A percentile compares a stretch with the other conserved stretches of the same genome.
Conservation (phyloP, 2,888 invertebrate genomes). For the Microctonus aethiopoides region DNA sequence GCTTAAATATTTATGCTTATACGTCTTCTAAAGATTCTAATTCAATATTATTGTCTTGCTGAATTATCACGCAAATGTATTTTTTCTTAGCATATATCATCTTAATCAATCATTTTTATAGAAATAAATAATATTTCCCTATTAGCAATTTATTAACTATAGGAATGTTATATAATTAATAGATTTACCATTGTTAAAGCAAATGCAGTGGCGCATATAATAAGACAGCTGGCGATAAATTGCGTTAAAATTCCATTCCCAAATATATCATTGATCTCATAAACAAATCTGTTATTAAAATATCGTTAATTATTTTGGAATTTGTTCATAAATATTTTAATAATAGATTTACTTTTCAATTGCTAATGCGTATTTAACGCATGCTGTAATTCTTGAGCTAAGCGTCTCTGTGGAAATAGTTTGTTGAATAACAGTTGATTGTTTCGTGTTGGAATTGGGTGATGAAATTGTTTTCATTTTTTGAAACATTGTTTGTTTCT, state of each 20-base stretch:
- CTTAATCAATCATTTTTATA: too few relatives aligned
- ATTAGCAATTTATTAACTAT: background rate
- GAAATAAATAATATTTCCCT: background rate
- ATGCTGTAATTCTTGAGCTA: slow-evolving; percentile 34
- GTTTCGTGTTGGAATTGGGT: background rate
- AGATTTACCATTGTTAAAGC: slow-evolving; percentile 59
- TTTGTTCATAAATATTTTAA: background rate
- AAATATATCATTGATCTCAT: slow-evolving; percentile 55
- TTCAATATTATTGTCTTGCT: slow-evolving; percentile 22
- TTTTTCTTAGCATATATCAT: background rate
- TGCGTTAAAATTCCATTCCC: slow-evolving; percentile 56
- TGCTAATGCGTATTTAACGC: slow-evolving; percentile 53
- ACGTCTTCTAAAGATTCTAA: slow-evolving; percentile 27
- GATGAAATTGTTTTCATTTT: background rate
- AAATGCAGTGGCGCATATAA: slow-evolving; percentile 64
- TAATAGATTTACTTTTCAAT: slow-evolving; percentile 52
- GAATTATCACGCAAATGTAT: slow-evolving; percentile 7
- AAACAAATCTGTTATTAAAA: slow-evolving; percentile 50
- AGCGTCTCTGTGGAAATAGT: slow-evolving; percentile 19
- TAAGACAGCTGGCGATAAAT: slow-evolving; percentile 57
- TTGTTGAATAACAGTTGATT: background rate
- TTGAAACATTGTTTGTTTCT: background rate
- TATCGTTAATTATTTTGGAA: background rate
- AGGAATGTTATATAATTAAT: background rate
- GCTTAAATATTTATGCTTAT: slow-evolving; percentile 39